Conservation (phyloP, 2,797 vertebrate genomes). For the Arrhamphus sclerolepis region DNA sequence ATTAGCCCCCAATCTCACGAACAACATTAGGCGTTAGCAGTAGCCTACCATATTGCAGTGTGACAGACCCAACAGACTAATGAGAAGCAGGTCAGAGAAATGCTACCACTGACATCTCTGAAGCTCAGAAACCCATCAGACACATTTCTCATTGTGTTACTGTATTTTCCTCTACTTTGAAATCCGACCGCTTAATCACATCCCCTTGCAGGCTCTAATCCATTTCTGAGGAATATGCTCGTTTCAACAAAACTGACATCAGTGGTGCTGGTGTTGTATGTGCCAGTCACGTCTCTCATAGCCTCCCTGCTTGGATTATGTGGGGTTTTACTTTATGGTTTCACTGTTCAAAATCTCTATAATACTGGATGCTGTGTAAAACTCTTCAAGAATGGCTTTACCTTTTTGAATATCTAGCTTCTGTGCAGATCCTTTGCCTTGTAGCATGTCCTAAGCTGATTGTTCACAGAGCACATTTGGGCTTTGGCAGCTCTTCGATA, state of each 20-base stretch:
- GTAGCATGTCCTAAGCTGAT: slow-evolving; percentile 32
- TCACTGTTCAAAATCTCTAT: slow-evolving; percentile 6
- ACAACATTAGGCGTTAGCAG: slow-evolving; percentile 50
- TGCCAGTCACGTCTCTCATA: not conserved
- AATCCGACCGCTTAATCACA: slow-evolving; percentile 9
- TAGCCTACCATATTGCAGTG: slow-evolving; percentile 19
- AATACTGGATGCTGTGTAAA: not conserved
- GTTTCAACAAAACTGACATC: slow-evolving; percentile 15
- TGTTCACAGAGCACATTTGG: slow-evolving; percentile 34
- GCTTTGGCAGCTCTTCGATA: slow-evolving; percentile 45
- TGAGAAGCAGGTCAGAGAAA: slow-evolving; percentile 21
- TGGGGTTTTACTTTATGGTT: slow-evolving; percentile 8
- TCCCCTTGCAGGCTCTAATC: slow-evolving; percentile 27
- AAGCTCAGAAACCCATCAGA: slow-evolving; percentile 5
- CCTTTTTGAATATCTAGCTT: slow-evolving; percentile 1
- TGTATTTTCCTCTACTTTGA: slow-evolving; percentile 17
- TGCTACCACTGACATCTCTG: slow-evolving; percentile 1
- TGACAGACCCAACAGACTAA: slow-evolving; percentile 43
- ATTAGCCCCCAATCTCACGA: slow-evolving; percentile 54
- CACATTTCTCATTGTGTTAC: not conserved
- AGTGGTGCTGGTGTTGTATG: not conserved
- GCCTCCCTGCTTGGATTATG: slow-evolving; percentile 22
- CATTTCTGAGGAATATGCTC: slow-evolving; percentile 29
- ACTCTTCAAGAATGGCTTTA: slow-evolving; percentile 24
- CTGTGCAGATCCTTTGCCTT: slow-evolving; percentile 5